phyloP scores from a whole-genome alignment of 2,113 vertebrate genomes.

The Lamprologus lemairii region DNA sequence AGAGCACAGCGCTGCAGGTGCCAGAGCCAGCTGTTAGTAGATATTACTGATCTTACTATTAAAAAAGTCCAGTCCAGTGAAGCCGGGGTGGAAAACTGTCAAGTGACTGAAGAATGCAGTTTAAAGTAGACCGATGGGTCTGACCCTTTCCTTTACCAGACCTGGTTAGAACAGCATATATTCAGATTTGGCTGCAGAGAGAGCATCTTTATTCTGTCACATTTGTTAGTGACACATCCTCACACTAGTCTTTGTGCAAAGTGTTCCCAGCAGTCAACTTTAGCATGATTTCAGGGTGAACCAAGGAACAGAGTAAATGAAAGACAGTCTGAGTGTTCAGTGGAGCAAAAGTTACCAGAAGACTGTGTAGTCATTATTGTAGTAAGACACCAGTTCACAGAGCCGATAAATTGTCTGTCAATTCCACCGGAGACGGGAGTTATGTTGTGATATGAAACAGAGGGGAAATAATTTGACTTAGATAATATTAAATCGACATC shows the following conservation, averaged over 20 bases:
- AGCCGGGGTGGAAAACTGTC: neutral
- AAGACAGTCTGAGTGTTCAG: neutral
- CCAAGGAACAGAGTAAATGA: neutral
- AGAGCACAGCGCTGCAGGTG: neutral
- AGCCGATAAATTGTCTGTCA: rapidly evolving
- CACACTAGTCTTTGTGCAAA: neutral
- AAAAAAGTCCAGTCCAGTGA: neutral
- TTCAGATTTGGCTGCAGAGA: neutral
- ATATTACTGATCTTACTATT: neutral
- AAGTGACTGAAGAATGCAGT: neutral
- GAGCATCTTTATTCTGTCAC: rapidly evolving
- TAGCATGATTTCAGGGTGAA: rapidly evolving
- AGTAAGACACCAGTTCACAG: neutral
- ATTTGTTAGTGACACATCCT: neutral
- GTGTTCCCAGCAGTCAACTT: neutral
- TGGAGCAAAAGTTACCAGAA: neutral
- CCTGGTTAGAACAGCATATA: neutral
- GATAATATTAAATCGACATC: rapidly evolving
- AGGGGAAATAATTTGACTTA: neutral
- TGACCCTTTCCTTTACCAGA: neutral
- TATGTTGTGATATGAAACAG: neutral
- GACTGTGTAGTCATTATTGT: neutral
- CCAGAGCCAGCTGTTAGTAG: neutral
- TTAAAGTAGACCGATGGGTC: neutral
- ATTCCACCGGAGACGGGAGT: neutral